A percentile compares a stretch with the other conserved stretches of the same genome.
phyloP scores from a whole-genome alignment of 1,140 invertebrate genomes.

The Neodiprion lecontei region DNA sequence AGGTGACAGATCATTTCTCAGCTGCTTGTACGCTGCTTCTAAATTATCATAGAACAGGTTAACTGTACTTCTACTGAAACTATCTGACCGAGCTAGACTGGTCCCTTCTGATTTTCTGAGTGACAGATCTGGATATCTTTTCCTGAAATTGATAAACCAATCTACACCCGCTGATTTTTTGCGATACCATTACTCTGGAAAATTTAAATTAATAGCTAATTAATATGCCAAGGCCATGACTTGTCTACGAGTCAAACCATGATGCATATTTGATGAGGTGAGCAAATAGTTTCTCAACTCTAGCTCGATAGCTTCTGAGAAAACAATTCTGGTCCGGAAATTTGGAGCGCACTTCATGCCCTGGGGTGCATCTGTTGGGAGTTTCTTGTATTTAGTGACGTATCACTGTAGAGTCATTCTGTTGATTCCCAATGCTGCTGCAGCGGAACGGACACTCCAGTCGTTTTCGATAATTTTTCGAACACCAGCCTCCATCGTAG shows the following conservation, averaged over 20 bases:
- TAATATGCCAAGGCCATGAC: conserved; percentile 39
- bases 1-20: conserved; percentile 24
- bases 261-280: conserved; percentile 44
- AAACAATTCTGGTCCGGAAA: too few species aligned
- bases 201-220: conserved; percentile 39
- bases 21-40: conserved; percentile 34
- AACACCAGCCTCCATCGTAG: not conserved
- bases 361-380: too few species aligned
- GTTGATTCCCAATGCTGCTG: too few species aligned
- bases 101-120: conserved; percentile 52
- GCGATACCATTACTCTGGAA: conserved; percentile 36
- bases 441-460: not conserved
- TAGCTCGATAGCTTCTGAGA: conserved; percentile 24
- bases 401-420: too few species aligned
- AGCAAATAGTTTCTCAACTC: conserved; percentile 37
- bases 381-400: too few species aligned
- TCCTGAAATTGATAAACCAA: conserved; percentile 53
- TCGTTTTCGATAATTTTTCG: not conserved
- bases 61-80: too few species aligned
- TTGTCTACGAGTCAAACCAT: conserved; percentile 28
- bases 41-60: conserved; percentile 47
- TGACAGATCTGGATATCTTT: conserved; percentile 35
- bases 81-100: conserved; percentile 45
- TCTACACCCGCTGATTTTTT: conserved; percentile 47
- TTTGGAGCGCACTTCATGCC: too few species aligned